A percentile compares a stretch with the other conserved stretches of the same genome.
Conservation (phyloP, 1,140 invertebrate species). For the Euschistus heros region DNA sequence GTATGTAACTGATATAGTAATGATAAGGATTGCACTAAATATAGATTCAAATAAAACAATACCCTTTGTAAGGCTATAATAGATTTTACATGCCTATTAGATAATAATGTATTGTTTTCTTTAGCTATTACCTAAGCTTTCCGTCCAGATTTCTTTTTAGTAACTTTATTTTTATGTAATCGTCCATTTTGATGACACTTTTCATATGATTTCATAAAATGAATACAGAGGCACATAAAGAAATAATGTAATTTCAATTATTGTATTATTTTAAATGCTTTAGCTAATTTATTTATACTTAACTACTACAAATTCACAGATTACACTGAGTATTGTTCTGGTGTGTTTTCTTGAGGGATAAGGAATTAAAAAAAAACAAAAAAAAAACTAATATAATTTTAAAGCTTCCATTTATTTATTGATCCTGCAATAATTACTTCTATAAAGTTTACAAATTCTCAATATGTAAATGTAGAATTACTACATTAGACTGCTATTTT, state of each 20-base stretch:
- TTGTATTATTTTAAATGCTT: not conserved
- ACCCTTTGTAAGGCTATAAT: not conserved
- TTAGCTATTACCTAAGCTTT: slow-evolving; percentile 8
- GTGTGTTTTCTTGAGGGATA: too few species aligned
- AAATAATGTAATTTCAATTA: not conserved
- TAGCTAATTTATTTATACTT: not conserved
- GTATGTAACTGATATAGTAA: not conserved
- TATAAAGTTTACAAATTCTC: not conserved
- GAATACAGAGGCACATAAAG: too few species aligned
- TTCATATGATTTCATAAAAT: not conserved
- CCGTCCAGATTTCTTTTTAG: slow-evolving; percentile 2
- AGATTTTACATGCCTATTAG: not conserved
- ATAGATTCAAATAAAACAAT: not conserved
- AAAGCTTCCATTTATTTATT: not conserved
- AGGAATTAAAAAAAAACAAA: not conserved
- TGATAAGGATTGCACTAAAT: not conserved
- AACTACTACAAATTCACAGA: not conserved
- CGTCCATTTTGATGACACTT: slow-evolving; percentile 5
- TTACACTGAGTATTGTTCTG: not conserved
- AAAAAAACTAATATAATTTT: not conserved
- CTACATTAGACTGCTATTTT: slow-evolving; percentile 13
- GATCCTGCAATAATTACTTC: not conserved
- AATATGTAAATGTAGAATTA: not conserved
- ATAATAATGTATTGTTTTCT: not conserved
- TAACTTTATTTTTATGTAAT: not conserved